phyloP scores from a whole-genome alignment of 1,140 invertebrate genomes.

The Drosophila miranda region DNA sequence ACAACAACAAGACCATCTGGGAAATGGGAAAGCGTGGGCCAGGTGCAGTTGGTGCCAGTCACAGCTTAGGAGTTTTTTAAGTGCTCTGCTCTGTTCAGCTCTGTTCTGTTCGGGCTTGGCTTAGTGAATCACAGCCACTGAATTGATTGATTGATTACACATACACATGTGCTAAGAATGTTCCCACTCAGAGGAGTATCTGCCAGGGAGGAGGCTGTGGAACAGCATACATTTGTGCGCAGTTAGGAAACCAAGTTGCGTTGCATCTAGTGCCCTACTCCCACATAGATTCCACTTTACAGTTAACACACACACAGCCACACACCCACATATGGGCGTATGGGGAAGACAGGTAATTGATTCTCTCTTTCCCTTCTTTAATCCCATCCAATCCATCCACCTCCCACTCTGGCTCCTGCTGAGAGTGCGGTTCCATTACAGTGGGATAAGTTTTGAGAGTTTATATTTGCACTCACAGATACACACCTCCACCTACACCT shows the following conservation, averaged over 20 bases:
- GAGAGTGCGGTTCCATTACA: slow-evolving; percentile 16
- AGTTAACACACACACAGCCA: slow-evolving; percentile 31
- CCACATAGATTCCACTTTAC: slow-evolving; percentile 25
- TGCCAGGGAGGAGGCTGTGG: not conserved
- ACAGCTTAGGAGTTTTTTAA: not conserved
- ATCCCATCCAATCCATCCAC: no score
- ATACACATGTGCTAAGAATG: not conserved
- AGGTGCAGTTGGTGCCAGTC: slow-evolving; percentile 17
- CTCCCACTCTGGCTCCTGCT: slow-evolving; percentile 3
- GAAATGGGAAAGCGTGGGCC: slow-evolving; percentile 33
- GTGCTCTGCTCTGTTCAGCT: slow-evolving; percentile 3
- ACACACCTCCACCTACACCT: not conserved
- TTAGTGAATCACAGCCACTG: slow-evolving; percentile 34
- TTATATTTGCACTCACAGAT: slow-evolving; percentile 40
- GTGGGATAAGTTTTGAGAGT: slow-evolving; percentile 38
- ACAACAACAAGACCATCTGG: slow-evolving; percentile 20
- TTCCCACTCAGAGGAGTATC: no score
- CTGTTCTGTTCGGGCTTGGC: slow-evolving; percentile 28
- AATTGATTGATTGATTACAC: slow-evolving; percentile 47
- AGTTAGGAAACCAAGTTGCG: slow-evolving; percentile 14
- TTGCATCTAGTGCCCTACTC: slow-evolving; percentile 24
- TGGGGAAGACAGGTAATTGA: slow-evolving; percentile 44
- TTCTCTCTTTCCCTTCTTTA: slow-evolving; percentile 32
- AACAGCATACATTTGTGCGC: slow-evolving; percentile 48
- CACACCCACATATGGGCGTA: slow-evolving; percentile 9